Conservation (phyloP, 2,888 invertebrate species). For the Podotricha telesiphe region DNA sequence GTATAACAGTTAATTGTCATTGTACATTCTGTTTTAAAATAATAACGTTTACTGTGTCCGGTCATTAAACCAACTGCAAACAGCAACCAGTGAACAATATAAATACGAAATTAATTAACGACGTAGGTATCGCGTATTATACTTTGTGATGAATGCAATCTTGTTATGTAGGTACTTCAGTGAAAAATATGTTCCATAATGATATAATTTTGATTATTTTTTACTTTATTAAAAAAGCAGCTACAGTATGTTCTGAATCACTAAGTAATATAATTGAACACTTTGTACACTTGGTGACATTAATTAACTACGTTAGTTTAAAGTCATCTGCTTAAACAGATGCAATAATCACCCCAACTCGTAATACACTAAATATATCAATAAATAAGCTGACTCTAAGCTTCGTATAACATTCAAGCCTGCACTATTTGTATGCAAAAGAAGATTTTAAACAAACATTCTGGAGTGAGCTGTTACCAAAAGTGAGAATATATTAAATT, state of each 20-base stretch:
- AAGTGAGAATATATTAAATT: too few relatives aligned
- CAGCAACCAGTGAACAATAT: not conserved
- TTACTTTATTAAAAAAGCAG: not conserved
- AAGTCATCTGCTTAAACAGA: not conserved
- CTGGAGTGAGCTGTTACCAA: too few relatives aligned
- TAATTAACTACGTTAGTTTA: not conserved
- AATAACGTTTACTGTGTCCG: not conserved
- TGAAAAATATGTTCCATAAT: not conserved
- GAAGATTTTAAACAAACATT: too few relatives aligned
- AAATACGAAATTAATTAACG: slow-evolving; percentile 9
- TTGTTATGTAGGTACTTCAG: not conserved
- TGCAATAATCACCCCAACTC: too few relatives aligned
- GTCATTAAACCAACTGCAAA: not conserved
- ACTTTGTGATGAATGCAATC: slow-evolving; percentile 2
- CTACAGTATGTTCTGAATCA: not conserved
- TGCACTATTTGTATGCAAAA: too few relatives aligned
- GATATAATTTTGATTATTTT: not conserved
- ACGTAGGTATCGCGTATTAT: not conserved
- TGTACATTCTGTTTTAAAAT: not conserved
- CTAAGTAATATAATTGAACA: not conserved
- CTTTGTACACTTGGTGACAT: not conserved
- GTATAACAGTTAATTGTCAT: not conserved
- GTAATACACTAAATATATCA: too few relatives aligned
- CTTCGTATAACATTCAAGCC: too few relatives aligned
- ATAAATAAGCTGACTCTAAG: too few relatives aligned